Conservation (phyloP, 2,797 vertebrate genomes). For the Peromyscus eremicus region DNA sequence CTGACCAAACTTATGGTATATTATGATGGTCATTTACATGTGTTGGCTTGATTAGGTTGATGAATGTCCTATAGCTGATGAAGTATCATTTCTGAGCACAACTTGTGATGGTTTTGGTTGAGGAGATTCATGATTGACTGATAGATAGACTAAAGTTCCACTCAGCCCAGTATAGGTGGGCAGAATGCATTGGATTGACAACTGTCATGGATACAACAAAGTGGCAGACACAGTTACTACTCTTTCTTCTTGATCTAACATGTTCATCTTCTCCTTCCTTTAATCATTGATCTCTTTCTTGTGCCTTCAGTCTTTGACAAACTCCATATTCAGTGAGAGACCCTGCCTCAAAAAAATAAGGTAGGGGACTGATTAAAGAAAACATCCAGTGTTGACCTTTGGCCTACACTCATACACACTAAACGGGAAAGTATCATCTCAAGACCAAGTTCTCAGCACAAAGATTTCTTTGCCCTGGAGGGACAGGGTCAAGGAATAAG, state of each 20-base stretch:
- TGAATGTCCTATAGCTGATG: no score
- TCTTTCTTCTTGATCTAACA: not conserved
- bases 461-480: not conserved
- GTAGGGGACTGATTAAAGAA: not conserved
- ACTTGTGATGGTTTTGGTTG: no score
- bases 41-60: not conserved
- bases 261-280: not conserved
- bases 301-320: not conserved
- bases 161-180: accelerated
- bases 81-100: not conserved
- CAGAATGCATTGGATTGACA: not conserved
- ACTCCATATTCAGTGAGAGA: not conserved
- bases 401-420: not conserved
- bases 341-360: not conserved
- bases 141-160: no score
- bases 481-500: not conserved
- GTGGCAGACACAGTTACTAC: accelerated
- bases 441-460: not conserved
- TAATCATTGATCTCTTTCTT: not conserved
- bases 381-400: not conserved
- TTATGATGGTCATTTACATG: not conserved
- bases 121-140: not conserved
- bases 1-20: not conserved
- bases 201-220: not conserved
- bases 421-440: not conserved